A percentile compares a stretch with the other conserved stretches of the same genome.
These are phyloP conservation scores for Pitta sordida DNA, from an alignment of 2,113 vertebrate genomes.

Conservation along the genomic window DNA sequence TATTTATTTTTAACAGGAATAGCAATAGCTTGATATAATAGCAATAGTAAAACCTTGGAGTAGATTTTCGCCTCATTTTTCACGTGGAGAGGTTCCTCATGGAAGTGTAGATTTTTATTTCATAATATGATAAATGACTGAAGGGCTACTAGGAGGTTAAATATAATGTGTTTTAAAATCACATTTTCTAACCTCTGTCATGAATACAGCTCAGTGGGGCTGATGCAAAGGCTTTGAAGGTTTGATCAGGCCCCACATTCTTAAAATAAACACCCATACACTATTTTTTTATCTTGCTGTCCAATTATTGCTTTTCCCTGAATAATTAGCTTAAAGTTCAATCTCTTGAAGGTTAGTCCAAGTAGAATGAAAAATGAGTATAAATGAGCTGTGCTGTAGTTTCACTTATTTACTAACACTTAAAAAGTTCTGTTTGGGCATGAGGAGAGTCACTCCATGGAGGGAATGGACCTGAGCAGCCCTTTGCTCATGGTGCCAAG, in stretches of 20 bases:
- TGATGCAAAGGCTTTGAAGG: not conserved
- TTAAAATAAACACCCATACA: not conserved
- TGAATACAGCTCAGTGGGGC: not conserved
- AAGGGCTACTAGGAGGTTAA: not conserved
- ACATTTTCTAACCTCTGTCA: not conserved
- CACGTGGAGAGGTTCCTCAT: not conserved
- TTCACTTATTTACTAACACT: not conserved
- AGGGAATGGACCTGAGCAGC: rapidly evolving
- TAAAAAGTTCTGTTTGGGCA: not conserved
- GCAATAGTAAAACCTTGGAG: not conserved
- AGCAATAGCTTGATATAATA: not conserved
- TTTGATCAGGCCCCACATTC: not conserved
- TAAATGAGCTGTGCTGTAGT: not conserved
- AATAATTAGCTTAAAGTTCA: not conserved
- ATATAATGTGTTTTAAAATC: not conserved
- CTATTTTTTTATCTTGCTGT: not conserved
- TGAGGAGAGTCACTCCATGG: rapidly evolving
- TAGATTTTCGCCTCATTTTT: not conserved
- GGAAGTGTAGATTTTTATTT: not conserved
- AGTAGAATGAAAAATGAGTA: not conserved
- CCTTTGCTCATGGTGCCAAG: rapidly evolving
- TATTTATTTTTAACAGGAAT: not conserved
- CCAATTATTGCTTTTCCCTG: not conserved
- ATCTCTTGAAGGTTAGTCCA: not conserved
- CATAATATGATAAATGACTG: not conserved